Conservation (phyloP, 2,888 invertebrate genomes). For the Archaeoteleia sp. region DNA sequence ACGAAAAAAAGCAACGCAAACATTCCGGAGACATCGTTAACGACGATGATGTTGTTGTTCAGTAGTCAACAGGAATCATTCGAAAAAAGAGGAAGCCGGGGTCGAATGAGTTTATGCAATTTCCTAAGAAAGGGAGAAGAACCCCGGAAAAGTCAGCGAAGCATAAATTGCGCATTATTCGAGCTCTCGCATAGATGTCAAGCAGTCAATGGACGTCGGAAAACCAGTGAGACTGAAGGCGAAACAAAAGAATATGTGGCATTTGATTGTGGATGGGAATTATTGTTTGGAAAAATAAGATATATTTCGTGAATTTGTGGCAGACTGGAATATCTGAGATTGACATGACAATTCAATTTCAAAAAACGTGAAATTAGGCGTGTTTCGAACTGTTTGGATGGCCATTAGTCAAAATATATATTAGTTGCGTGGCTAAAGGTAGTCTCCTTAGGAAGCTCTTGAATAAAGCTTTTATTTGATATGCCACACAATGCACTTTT, state of each 20-base stretch:
- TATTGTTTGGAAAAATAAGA: slow-evolving; percentile 7
- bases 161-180: slow-evolving; percentile 57
- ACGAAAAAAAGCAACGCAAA: slow-evolving; percentile 1
- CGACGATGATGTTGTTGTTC: neutral
- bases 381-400: too few relatives aligned
- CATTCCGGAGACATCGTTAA: neutral
- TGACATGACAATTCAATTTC: too few relatives aligned
- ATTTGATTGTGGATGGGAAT: slow-evolving; percentile 19
- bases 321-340: too few relatives aligned
- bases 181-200: slow-evolving; percentile 50
- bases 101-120: slow-evolving; percentile 27
- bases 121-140: slow-evolving; percentile 56
- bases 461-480: too few relatives aligned
- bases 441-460: too few relatives aligned
- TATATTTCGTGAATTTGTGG: too few relatives aligned
- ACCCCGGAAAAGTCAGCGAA: slow-evolving; percentile 61
- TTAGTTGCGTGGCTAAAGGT: too few relatives aligned
- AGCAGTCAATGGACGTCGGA: slow-evolving; percentile 50
- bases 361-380: too few relatives aligned
- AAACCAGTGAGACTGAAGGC: slow-evolving; percentile 1
- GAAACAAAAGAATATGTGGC: slow-evolving; percentile 4
- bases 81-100: neutral
- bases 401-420: too few relatives aligned
- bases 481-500: too few relatives aligned
- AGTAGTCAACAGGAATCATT: neutral